phyloP scores from a whole-genome alignment of 2,797 vertebrate species.

The Nyctalus aviator region DNA sequence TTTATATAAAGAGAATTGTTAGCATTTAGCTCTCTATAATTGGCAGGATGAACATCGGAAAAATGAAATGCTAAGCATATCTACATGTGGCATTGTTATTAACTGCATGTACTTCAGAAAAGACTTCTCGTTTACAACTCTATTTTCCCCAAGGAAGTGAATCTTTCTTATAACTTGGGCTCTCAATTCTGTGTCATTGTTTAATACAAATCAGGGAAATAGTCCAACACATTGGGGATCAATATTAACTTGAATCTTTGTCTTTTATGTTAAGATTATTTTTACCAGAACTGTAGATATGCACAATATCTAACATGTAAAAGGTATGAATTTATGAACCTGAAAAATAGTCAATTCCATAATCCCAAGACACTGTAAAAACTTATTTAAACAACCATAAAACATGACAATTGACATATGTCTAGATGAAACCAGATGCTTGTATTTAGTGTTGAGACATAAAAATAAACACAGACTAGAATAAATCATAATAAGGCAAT shows the following conservation, averaged over 20 bases:
- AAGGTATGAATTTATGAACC: constrained; percentile 47
- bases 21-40: not conserved
- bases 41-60: not conserved
- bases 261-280: not conserved
- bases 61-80: not conserved
- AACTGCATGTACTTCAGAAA: not conserved
- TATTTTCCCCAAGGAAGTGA: not conserved
- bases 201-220: not conserved
- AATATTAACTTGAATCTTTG: constrained; percentile 32
- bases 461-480: constrained; percentile 77
- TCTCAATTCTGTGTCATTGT: not conserved
- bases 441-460: constrained; percentile 74
- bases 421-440: constrained; percentile 71
- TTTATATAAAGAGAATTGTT: not conserved
- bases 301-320: not conserved
- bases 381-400: constrained; percentile 31
- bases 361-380: constrained; percentile 63
- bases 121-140: not conserved
- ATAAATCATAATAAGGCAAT: constrained; percentile 74
- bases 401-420: constrained; percentile 67
- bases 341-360: constrained; percentile 70
- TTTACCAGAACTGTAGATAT: not conserved
- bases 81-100: not conserved
- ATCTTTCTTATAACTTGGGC: not conserved
- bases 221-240: not conserved